Conservation (phyloP, 2,113 vertebrate genomes). For the Phasianus colchicus region DNA sequence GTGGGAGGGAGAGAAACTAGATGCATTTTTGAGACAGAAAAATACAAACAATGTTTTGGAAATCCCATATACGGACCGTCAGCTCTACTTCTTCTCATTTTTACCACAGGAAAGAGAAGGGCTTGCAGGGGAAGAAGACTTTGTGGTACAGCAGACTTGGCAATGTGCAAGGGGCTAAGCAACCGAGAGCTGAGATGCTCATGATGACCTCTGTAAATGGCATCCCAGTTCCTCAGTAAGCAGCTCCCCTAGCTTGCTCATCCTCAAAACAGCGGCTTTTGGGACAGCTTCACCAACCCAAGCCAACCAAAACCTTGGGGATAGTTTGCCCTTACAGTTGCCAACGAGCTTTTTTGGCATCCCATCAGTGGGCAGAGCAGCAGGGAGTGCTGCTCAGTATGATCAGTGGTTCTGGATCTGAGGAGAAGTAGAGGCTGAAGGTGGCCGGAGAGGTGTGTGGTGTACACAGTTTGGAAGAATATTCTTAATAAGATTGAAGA, state of each 20-base stretch:
- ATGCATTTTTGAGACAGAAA: not conserved
- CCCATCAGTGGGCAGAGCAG: not conserved
- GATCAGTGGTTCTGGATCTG: slow-evolving; percentile 59
- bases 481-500: slow-evolving; percentile 52
- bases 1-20: not conserved
- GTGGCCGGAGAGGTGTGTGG: slow-evolving; percentile 60
- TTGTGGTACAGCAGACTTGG: rapidly evolving
- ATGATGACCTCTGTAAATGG: slow-evolving; percentile 61
- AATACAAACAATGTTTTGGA: slow-evolving; percentile 60
- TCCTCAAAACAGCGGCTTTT: not conserved
- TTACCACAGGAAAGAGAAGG: not conserved
- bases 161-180: not conserved
- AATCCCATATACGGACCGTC: slow-evolving; percentile 8
- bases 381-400: not conserved
- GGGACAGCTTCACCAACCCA: not conserved
- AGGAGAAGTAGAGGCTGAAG: slow-evolving; percentile 63
- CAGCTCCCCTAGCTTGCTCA: not conserved
- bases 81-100: slow-evolving; percentile 59
- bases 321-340: not conserved
- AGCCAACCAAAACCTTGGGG: not conserved
- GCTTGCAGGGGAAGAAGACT: not conserved
- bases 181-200: slow-evolving; percentile 53
- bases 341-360: not conserved
- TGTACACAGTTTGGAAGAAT: slow-evolving; percentile 66
- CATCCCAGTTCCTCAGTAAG: slow-evolving; percentile 30